Conservation (phyloP, 2,888 invertebrate species). For the Amblyjoppa fuscipennis region DNA sequence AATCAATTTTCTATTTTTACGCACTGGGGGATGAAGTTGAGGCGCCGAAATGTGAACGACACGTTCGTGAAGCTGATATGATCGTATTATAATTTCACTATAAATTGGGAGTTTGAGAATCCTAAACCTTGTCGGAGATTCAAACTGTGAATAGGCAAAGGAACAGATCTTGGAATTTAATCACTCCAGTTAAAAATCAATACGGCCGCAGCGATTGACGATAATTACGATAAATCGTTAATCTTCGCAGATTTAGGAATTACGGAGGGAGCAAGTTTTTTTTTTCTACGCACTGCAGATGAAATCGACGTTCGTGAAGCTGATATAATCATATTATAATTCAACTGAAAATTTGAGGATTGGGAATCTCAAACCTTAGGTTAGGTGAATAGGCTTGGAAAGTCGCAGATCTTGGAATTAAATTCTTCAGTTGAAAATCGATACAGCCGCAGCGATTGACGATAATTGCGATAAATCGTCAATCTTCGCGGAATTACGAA, state of each 20-base stretch:
- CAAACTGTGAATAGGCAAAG: background rate
- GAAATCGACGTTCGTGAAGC: no score
- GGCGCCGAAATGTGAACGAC: background rate
- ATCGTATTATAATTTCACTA: background rate
- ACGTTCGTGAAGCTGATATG: background rate
- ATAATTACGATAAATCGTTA: background rate
- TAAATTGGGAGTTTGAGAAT: background rate
- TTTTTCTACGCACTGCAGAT: no score
- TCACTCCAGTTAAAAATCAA: background rate
- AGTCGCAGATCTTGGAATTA: background rate
- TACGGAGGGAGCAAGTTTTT: slow-evolving; percentile 8
- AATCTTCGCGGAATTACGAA: background rate
- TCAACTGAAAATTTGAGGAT: background rate
- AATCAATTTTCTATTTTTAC: background rate
- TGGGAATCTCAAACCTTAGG: background rate
- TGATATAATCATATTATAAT: no score
- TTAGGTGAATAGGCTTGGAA: background rate
- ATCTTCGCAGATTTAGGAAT: background rate
- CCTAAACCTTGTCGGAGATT: background rate
- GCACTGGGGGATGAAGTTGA: background rate
- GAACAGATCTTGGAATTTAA: background rate
- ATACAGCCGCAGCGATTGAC: background rate
- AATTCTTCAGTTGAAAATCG: background rate
- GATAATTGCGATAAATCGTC: background rate
- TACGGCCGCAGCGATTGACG: background rate